phyloP scores from a whole-genome alignment of 2,113 vertebrate genomes.

The Catagonus wagneri region DNA sequence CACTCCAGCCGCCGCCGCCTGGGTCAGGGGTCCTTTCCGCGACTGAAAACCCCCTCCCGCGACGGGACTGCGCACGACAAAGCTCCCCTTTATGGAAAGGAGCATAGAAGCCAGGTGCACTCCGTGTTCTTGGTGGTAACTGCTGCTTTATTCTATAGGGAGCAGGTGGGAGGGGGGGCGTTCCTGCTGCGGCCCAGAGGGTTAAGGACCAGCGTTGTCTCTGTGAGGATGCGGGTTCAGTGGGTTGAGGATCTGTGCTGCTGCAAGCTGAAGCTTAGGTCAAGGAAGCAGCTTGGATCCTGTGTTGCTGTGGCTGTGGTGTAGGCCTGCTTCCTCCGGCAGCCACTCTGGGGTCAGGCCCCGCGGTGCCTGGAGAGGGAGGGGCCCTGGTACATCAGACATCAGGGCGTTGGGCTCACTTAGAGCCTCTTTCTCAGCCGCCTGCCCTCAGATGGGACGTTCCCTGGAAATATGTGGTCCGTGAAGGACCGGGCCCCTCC shows the following conservation, averaged over 20 bases:
- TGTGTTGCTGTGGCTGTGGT: too few relatives aligned
- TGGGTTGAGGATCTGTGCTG: too few relatives aligned
- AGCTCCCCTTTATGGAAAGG: neutral
- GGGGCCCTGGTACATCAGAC: neutral
- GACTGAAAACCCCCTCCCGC: neutral
- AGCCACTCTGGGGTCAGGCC: too few relatives aligned
- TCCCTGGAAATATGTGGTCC: neutral
- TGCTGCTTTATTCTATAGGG: neutral
- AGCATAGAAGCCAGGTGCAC: neutral
- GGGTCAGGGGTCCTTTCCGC: too few relatives aligned
- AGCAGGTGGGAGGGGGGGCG: too few relatives aligned
- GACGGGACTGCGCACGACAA: neutral
- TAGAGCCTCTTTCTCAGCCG: neutral
- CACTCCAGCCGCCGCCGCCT: neutral
- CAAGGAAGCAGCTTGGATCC: too few relatives aligned
- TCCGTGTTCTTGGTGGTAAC: neutral
- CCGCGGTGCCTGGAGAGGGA: neutral
- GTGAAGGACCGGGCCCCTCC: neutral
- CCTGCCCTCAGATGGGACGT: accelerated
- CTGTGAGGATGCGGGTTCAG: too few relatives aligned
- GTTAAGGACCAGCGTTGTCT: too few relatives aligned
- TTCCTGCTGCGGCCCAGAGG: too few relatives aligned
- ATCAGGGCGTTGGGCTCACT: accelerated
- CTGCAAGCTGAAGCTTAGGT: too few relatives aligned
- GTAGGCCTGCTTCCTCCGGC: too few relatives aligned